Conservation (phyloP, 2,888 invertebrate species). For the Byasa hedistus region DNA sequence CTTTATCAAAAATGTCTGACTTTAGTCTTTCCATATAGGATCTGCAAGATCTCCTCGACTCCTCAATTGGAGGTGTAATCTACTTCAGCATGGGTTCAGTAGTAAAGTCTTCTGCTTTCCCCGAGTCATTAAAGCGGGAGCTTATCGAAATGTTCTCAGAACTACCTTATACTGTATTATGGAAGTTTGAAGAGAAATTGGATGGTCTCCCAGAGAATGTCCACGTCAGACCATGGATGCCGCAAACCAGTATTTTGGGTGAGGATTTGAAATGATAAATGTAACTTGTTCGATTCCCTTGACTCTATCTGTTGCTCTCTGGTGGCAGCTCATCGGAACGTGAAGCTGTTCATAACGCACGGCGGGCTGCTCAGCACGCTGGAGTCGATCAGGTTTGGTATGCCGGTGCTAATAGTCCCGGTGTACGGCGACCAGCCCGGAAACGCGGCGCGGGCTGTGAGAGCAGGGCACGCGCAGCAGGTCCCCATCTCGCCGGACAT, state of each 20-base stretch:
- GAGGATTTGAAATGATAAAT: constrained; percentile 18
- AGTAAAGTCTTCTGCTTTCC: constrained; percentile 43
- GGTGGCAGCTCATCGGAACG: constrained; percentile 46
- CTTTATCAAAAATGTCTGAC: too few relatives aligned
- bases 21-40: constrained; percentile 44
- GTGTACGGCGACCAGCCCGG: constrained; percentile 60
- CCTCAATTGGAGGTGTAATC: constrained; percentile 51
- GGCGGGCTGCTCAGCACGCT: constrained; percentile 47
- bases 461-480: constrained; percentile 45
- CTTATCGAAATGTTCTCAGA: constrained; percentile 43
- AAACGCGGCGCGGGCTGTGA: constrained; percentile 47
- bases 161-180: constrained; percentile 64
- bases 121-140: constrained; percentile 38
- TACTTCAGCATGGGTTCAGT: constrained; percentile 67
- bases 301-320: too few relatives aligned
- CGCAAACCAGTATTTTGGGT: constrained; percentile 77
- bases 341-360: constrained; percentile 49
- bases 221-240: constrained; percentile 71
- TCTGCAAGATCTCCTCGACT: constrained; percentile 54
- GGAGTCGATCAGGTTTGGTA: constrained; percentile 48
- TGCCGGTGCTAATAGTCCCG: constrained; percentile 57
- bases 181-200: constrained; percentile 72
- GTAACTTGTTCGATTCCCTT: too few relatives aligned
- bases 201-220: constrained; percentile 63
- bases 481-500: constrained; percentile 42